Base-by-base conservation (phyloP, 30 jellyfish, hydroid and myxozoan species). In the Aurelia aurita complex sp. Pacific region DNA sequence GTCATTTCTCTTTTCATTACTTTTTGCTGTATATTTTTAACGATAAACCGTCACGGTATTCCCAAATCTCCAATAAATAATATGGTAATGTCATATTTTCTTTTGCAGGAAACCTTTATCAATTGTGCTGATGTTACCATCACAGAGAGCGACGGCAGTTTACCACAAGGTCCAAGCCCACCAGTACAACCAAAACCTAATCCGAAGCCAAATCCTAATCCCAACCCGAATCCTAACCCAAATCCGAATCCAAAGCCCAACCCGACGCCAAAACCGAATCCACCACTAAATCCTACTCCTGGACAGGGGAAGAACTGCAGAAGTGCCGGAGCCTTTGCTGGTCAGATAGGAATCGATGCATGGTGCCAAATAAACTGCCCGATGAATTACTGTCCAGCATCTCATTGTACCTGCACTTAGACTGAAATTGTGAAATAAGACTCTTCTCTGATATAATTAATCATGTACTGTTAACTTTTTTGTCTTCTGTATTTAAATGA, bases 61-160 rank as follows among this genome's bases (percentile, higher is more conserved):
- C 57, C 1, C 6, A 46, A 46, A 7, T 9, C 14, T 7, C 57
- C 2, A 46, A 6, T 46, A 6, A 9, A 46, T 46, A 40, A 40
- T 46, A 14, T 46, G 8, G 8, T 9, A 46, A 6, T 7, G 6
- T 8, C 1, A 46, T 9, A 19, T 23, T 18, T n/a, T 16, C 61
- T 76, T 23, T 59, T 34, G 2, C 79, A 84, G 81, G 93, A 84
- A 51, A 84, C 93, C 7, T 84, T 84, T 57, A 81, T 84, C 77
- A 84, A 84, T 57, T 84, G 93, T 23, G 93, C 93, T n/a, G 93
- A 84, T 63, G 64, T 84, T 10, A 74, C 46, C 42, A 83, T 83
- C 23, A 55, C 35, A 57, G 61, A 55, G 5, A 32, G 14, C 59
- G 73, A 13, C 53, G 73, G 74, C 33, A 13, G 52, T 16, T 38